A percentile compares a stretch with the other conserved stretches of the same genome.
phyloP scores from a whole-genome alignment of 1,140 invertebrate species.

The Elymnias hypermnestra region DNA sequence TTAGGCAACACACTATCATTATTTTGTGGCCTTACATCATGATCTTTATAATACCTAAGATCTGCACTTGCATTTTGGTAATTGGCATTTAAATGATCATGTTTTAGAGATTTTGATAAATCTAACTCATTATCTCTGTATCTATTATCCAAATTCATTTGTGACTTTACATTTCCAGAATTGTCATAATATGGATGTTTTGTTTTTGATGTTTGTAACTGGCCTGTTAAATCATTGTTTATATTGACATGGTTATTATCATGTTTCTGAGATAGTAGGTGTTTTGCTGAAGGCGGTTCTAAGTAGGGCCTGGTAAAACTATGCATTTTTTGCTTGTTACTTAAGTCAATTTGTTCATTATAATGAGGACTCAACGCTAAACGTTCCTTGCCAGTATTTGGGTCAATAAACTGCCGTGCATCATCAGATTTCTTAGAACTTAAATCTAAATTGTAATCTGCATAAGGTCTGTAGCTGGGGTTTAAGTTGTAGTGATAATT shows the following conservation, averaged over 20 bases:
- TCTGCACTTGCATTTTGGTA: constrained; percentile 12
- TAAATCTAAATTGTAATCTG: constrained; percentile 36
- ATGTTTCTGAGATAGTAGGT: neutral
- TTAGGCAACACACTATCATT: neutral
- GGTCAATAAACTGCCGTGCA: neutral
- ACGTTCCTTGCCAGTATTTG: constrained; percentile 6
- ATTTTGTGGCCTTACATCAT: constrained; percentile 39
- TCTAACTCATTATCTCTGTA: constrained; percentile 2
- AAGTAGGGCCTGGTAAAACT: constrained; percentile 7
- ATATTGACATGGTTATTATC: neutral
- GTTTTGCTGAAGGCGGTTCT: neutral
- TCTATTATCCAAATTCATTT: neutral
- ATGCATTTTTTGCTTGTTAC: constrained; percentile 14
- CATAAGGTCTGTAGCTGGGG: constrained; percentile 24
- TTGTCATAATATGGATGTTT: constrained; percentile 4
- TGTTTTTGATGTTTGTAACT: constrained; percentile 4
- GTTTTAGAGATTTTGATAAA: constrained; percentile 12
- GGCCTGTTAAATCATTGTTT: constrained; percentile 1
- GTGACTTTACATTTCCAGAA: neutral
- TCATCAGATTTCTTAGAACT: constrained; percentile 19
- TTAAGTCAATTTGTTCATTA: constrained; percentile 15
- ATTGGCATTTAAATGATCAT: neutral
- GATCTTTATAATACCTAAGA: constrained; percentile 21
- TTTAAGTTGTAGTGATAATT: constrained; percentile 20
- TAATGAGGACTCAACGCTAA: constrained; percentile 6